phyloP scores from a whole-genome alignment of 2,113 vertebrate species.

The Indicator indicator region DNA sequence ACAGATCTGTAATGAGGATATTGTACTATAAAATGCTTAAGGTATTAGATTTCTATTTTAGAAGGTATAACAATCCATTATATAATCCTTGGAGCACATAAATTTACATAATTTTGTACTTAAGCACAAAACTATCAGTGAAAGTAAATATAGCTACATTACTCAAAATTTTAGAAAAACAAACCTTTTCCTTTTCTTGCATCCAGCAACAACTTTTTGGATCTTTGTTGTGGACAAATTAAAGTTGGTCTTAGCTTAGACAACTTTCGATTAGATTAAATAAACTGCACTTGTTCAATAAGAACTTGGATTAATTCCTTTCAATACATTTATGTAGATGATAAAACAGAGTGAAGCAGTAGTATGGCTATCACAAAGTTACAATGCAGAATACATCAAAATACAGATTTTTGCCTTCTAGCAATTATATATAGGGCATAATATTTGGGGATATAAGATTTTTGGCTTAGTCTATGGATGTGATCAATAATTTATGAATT shows the following conservation, averaged over 20 bases:
- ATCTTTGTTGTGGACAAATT: background rate
- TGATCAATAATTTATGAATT: background rate
- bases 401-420: background rate
- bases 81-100: fast-evolving
- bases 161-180: background rate
- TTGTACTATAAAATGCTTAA: background rate
- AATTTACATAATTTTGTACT: background rate
- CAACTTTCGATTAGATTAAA: background rate
- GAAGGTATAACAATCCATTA: background rate
- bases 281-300: background rate
- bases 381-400: background rate
- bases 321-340: background rate
- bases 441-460: background rate
- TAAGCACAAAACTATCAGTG: background rate
- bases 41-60: background rate
- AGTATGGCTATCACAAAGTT: background rate
- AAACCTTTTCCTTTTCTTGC: background rate
- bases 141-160: background rate
- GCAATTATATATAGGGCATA: background rate
- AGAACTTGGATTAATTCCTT: background rate
- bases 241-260: background rate
- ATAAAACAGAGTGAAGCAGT: background rate
- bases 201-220: background rate
- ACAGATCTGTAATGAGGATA: background rate
- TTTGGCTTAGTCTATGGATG: background rate